Percentiles rank a stretch among this genome's conserved stretches.
Conservation (phyloP, 2,888 invertebrate species). For the Eristalis intricaria region DNA sequence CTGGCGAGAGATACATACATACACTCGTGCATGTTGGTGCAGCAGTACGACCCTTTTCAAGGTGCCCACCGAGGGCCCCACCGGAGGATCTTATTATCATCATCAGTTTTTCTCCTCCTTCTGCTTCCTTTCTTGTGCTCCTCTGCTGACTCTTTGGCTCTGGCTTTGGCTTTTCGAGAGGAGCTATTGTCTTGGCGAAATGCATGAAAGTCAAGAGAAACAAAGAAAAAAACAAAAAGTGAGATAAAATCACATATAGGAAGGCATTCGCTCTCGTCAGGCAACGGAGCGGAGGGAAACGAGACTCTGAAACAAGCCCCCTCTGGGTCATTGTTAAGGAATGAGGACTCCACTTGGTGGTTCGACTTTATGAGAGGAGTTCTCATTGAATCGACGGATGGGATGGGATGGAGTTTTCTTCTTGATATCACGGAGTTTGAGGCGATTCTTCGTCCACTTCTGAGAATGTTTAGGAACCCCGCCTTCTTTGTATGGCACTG, state of each 20-base stretch:
- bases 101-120: conserved; percentile 10
- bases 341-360: not conserved
- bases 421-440: no score
- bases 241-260: conserved; percentile 43
- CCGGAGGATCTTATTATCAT: conserved; percentile 51
- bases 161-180: conserved; percentile 24
- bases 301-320: not conserved
- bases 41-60: conserved; percentile 52
- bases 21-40: not conserved
- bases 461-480: no score
- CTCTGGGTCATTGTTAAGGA: not conserved
- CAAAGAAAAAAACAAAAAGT: conserved; percentile 4
- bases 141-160: not conserved
- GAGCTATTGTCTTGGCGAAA: conserved; percentile 38
- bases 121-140: not conserved
- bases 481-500: no score
- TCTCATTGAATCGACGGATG: no score
- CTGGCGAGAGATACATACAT: not conserved
- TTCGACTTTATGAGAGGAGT: not conserved
- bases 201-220: conserved; percentile 2
- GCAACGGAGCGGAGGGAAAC: not conserved
- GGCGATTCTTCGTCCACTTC: no score
- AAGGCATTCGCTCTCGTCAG: not conserved
- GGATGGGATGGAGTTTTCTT: no score
- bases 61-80: conserved; percentile 8